These are phyloP conservation scores for Ecliptopera silaceata DNA, from an alignment of 2,888 invertebrate species.

Conservation along the genomic window DNA sequence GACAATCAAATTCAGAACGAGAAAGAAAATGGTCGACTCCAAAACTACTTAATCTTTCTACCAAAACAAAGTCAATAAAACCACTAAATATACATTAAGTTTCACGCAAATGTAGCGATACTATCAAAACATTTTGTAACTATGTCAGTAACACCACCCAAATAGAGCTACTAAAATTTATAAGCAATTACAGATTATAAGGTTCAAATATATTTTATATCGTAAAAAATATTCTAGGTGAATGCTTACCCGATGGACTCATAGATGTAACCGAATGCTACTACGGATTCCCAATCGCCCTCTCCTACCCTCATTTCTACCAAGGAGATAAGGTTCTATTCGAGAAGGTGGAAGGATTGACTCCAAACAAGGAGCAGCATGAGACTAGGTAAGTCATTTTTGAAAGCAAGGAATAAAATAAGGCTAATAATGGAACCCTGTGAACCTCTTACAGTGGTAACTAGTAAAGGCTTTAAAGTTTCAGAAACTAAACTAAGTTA, in stretches of 20 bases:
- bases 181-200: no score
- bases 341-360: conserved; percentile 86
- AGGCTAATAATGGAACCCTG: background rate
- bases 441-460: background rate
- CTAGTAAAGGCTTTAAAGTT: background rate
- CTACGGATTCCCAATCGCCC: conserved; percentile 94
- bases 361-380: conserved; percentile 83
- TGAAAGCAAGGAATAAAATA: background rate
- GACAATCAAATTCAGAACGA: no score
- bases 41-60: no score
- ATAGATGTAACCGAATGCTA: conserved; percentile 94
- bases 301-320: conserved; percentile 95
- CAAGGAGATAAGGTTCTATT: conserved; percentile 86
- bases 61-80: no score
- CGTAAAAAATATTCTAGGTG: conserved; percentile 62
- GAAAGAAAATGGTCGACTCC: no score
- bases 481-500: no score
- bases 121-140: no score
- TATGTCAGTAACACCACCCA: no score
- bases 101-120: no score
- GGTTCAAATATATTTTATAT: no score
- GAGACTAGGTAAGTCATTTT: conserved; percentile 63
- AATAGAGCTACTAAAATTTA: no score
- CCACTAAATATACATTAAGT: no score
- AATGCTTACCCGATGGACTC: conserved; percentile 89